A percentile compares a stretch with the other conserved stretches of the same genome.
phyloP scores from a whole-genome alignment of 2,797 vertebrate species.

The Enteromius mattozi region DNA sequence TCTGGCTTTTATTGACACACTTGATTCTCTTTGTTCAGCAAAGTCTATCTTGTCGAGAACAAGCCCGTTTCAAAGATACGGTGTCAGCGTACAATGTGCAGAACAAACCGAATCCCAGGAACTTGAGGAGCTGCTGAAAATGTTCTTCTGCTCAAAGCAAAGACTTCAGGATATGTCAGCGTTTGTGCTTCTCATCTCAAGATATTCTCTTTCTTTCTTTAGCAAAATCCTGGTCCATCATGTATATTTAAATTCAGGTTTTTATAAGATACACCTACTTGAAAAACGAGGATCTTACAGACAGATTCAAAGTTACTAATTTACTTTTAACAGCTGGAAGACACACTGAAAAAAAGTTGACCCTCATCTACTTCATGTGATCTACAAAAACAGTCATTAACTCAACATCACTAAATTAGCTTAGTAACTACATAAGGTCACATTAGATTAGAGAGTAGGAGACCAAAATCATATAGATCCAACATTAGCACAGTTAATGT shows the following conservation, averaged over 20 bases:
- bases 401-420: neutral
- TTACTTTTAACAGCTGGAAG: neutral
- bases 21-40: conserved; percentile 40
- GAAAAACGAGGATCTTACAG: neutral
- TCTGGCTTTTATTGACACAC: conserved; percentile 26
- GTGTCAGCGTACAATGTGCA: conserved; percentile 3
- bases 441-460: neutral
- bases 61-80: conserved; percentile 26
- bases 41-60: conserved; percentile 33
- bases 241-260: neutral
- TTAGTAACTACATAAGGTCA: neutral
- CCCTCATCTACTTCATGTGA: neutral
- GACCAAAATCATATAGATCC: neutral
- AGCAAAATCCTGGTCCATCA: neutral
- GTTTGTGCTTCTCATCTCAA: neutral
- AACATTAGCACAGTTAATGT: neutral
- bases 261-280: neutral
- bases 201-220: neutral
- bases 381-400: neutral
- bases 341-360: neutral
- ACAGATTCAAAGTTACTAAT: neutral
- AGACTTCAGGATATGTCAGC: conserved; percentile 11
- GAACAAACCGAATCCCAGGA: conserved; percentile 21
- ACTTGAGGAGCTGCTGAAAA: conserved; percentile 1
- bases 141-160: conserved; percentile 2